Conservation (phyloP, 2,797 vertebrate species). For the Tenualosa thibaudeaui region DNA sequence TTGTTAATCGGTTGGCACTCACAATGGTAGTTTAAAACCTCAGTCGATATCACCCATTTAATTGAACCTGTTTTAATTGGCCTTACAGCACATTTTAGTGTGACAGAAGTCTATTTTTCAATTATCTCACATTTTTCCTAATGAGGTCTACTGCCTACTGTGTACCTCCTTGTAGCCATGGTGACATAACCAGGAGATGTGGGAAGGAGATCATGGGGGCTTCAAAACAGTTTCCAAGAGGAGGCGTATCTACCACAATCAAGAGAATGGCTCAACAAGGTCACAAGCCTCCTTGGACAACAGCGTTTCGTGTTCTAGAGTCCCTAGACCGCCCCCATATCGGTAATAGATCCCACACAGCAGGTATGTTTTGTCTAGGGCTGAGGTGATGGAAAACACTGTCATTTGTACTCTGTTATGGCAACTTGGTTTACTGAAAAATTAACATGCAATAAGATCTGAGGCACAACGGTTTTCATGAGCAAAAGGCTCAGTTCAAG, state of each 20-base stretch:
- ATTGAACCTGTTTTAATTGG: not conserved
- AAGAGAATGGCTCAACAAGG: not conserved
- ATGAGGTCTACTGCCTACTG: not conserved
- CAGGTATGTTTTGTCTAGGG: not conserved
- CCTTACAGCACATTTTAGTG: not conserved
- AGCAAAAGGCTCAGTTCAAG: not conserved
- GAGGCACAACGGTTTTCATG: not conserved
- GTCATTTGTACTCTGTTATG: not conserved
- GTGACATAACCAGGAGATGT: not conserved
- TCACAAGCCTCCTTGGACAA: not conserved
- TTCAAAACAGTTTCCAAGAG: not conserved
- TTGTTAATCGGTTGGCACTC: too few relatives aligned
- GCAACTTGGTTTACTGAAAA: not conserved
- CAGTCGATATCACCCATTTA: not conserved
- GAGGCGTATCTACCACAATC: not conserved
- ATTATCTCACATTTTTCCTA: not conserved
- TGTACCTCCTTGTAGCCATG: not conserved
- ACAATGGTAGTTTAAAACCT: too few relatives aligned
- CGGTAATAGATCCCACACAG: not conserved
- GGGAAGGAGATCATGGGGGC: not conserved
- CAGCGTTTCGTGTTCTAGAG: not conserved
- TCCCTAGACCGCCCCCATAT: not conserved
- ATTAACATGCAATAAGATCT: not conserved
- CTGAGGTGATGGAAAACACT: not conserved
- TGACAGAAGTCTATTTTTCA: not conserved